Percentiles rank a stretch among this genome's conserved stretches.
phyloP scores from a whole-genome alignment of 2,113 vertebrate species.

The Arothron firmamentum region DNA sequence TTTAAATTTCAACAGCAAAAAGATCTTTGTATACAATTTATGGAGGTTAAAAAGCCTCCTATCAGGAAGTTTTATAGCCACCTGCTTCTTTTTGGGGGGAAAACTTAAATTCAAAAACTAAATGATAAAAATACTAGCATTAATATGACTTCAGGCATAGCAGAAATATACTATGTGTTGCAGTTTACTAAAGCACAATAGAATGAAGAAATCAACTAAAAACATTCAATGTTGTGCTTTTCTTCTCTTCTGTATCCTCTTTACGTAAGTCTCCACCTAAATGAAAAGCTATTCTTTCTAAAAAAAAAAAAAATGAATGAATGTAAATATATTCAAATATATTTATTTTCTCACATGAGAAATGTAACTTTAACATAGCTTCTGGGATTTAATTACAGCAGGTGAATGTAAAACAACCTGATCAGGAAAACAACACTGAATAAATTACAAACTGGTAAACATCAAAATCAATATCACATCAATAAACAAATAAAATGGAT shows the following conservation, averaged over 20 bases:
- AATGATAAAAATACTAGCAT: not conserved
- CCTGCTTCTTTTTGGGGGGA: conserved; percentile 30
- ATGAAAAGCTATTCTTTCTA: too few species aligned
- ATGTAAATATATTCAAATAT: too few species aligned
- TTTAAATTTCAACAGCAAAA: conserved; percentile 52
- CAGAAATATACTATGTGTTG: not conserved
- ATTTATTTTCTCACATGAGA: not conserved
- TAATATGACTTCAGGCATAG: too few species aligned
- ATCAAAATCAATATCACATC: conserved; percentile 58
- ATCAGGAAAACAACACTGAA: conserved; percentile 50
- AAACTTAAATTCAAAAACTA: not conserved
- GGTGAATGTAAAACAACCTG: conserved; percentile 60
- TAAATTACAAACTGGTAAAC: conserved; percentile 56
- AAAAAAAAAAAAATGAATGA: too few species aligned
- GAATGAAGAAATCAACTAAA: too few species aligned
- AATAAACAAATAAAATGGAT: conserved; percentile 73
- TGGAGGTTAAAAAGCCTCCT: conserved; percentile 56
- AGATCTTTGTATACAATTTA: conserved; percentile 49
- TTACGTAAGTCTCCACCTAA: too few species aligned
- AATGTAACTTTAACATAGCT: not conserved
- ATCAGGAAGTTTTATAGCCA: conserved; percentile 59
- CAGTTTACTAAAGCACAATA: too few species aligned
- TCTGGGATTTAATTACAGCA: conserved; percentile 33
- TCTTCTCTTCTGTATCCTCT: too few species aligned
- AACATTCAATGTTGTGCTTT: too few species aligned